Conservation (phyloP, 2,113 vertebrate species). For the Cyprinus carpio region DNA sequence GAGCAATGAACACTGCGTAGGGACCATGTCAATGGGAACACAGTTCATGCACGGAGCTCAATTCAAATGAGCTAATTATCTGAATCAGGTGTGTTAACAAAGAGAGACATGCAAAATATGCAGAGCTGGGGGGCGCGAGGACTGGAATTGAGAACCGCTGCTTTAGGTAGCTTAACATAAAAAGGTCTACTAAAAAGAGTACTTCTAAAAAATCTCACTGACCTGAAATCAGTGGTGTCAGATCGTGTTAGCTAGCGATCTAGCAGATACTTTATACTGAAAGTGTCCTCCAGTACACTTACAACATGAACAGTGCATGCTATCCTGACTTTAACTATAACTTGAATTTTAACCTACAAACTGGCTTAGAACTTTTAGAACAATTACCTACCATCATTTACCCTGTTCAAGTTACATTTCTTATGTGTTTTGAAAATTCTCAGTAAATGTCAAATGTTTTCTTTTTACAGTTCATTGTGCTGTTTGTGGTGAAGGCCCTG, state of each 20-base stretch:
- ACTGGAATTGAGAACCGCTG: too few relatives aligned
- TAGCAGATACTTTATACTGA: background rate
- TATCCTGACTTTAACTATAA: background rate
- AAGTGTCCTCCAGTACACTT: background rate
- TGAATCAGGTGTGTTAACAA: too few relatives aligned
- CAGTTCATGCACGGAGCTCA: too few relatives aligned
- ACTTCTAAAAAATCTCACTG: background rate
- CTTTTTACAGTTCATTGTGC: conserved; percentile 85
- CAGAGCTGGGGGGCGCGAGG: too few relatives aligned
- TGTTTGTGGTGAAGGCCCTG: conserved; percentile 88
- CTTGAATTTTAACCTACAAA: background rate
- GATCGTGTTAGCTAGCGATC: background rate
- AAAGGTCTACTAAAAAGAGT: background rate
- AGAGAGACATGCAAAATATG: too few relatives aligned
- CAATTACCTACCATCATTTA: background rate
- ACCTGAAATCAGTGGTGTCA: background rate
- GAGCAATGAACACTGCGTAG: too few relatives aligned
- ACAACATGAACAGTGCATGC: background rate
- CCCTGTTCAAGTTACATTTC: background rate
- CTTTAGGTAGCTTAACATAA: background rate
- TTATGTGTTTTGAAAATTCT: background rate
- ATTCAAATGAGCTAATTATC: too few relatives aligned
- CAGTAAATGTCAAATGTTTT: background rate
- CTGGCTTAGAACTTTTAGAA: background rate
- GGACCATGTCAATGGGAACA: too few relatives aligned